A percentile compares a stretch with the other conserved stretches of the same genome.
phyloP scores from a whole-genome alignment of 2,797 vertebrate species.

The Sebastiscus albofasciatus region DNA sequence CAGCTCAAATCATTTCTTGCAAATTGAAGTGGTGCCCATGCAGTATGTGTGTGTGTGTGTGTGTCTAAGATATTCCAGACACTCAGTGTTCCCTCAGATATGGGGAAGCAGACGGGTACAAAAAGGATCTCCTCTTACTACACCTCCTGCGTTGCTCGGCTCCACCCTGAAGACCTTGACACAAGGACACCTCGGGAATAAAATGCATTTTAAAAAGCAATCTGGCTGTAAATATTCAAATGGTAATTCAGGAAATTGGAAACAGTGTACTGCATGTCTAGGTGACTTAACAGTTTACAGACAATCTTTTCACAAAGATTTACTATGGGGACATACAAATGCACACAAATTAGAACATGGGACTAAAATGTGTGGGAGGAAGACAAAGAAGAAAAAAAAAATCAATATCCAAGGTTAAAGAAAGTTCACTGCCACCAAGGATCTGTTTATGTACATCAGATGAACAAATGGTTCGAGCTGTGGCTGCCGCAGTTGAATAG shows the following conservation, averaged over 20 bases:
- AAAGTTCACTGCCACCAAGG: neutral
- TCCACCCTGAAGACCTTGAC: conserved; percentile 40
- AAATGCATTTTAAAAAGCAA: conserved; percentile 37
- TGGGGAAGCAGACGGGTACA: conserved; percentile 28
- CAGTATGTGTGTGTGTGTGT: conserved; percentile 2
- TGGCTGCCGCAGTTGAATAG: neutral
- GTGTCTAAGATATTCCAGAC: conserved; percentile 21
- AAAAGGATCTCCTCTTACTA: conserved; percentile 12
- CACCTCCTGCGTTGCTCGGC: neutral
- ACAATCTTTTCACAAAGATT: conserved; percentile 26
- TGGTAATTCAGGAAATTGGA: conserved; percentile 37
- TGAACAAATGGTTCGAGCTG: conserved; percentile 6
- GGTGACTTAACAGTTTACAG: conserved; percentile 37
- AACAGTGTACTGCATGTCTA: neutral
- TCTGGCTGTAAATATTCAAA: conserved; percentile 37
- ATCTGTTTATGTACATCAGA: conserved; percentile 27
- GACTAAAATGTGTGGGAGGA: neutral
- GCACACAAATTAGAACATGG: conserved; percentile 21
- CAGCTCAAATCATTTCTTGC: conserved; percentile 69
- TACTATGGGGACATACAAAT: conserved; percentile 16
- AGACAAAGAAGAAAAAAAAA: conserved; percentile 10
- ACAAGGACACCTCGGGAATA: conserved; percentile 40
- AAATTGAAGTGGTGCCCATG: conserved; percentile 56
- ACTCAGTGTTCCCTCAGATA: conserved; percentile 39
- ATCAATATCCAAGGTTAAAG: conserved; percentile 42